Percentiles rank a stretch among this genome's conserved stretches.
Conservation (phyloP, 1,140 invertebrate species). For the Globodera rostochiensis region DNA sequence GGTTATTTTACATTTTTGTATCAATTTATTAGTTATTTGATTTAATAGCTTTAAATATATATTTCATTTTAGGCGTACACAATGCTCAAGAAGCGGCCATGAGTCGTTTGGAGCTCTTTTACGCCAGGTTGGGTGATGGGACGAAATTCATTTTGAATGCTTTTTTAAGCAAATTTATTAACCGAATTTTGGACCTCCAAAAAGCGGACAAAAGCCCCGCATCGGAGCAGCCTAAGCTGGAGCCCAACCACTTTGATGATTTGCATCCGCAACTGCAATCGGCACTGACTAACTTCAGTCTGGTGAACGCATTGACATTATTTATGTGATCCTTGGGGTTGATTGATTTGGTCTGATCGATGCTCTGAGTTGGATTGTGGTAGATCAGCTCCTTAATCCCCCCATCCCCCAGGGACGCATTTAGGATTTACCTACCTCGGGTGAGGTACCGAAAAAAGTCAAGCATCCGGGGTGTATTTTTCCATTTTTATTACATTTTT, state of each 20-base stretch:
- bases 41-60: neutral
- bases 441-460: too few species aligned
- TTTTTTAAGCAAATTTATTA: conserved; percentile 13
- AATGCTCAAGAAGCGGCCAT: neutral
- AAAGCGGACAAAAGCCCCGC: neutral
- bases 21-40: neutral
- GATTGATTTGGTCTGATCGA: too few species aligned
- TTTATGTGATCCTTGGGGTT: too few species aligned
- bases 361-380: too few species aligned
- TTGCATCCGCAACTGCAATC: neutral
- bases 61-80: neutral
- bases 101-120: conserved; percentile 16
- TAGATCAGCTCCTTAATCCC: too few species aligned
- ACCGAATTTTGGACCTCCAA: conserved; percentile 18
- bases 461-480: too few species aligned
- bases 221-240: neutral
- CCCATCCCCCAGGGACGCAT: too few species aligned
- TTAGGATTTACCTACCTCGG: too few species aligned
- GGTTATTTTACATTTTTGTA: too few species aligned
- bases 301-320: neutral
- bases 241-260: neutral
- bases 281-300: conserved; percentile 9
- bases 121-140: neutral
- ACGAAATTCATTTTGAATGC: neutral
- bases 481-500: too few species aligned